Conservation (phyloP, 2,888 invertebrate species). For the Drosophila testacea region DNA sequence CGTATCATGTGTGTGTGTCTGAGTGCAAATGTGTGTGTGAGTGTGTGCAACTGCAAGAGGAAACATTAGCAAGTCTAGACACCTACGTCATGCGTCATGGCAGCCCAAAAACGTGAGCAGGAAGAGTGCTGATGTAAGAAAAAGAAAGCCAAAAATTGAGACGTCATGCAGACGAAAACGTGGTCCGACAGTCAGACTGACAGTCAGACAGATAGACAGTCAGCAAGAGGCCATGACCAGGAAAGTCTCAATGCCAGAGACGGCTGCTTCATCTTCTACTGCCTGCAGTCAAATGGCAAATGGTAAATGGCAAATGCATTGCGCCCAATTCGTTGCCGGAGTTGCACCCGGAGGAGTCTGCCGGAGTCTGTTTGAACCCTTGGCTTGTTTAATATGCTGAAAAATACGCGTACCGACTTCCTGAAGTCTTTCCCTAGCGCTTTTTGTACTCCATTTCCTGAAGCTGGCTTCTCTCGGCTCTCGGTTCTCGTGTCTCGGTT, state of each 20-base stretch:
- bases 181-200: constrained; percentile 56
- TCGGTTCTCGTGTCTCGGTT: constrained; percentile 20
- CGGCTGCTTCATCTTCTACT: constrained; percentile 5
- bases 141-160: constrained; percentile 67
- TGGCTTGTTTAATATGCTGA: constrained; percentile 82
- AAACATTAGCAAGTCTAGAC: constrained; percentile 83
- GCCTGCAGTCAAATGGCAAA: constrained; percentile 35
- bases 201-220: constrained; percentile 5
- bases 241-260: constrained; percentile 37
- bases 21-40: constrained; percentile 21
- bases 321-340: constrained; percentile 32
- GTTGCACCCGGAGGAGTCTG: constrained; percentile 4
- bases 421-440: constrained; percentile 41
- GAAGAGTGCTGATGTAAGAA: constrained; percentile 51
- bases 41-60: constrained; percentile 62
- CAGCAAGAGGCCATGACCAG: constrained; percentile 27
- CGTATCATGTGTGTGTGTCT: background rate
- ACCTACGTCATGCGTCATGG: constrained; percentile 82
- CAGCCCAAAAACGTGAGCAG: constrained; percentile 67
- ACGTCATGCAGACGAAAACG: constrained; percentile 74
- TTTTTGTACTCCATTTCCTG: constrained; percentile 51
- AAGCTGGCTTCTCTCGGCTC: background rate
- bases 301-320: constrained; percentile 45
- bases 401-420: constrained; percentile 75
- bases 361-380: constrained; percentile 50